Base-by-base conservation (phyloP, 2,113 vertebrate genomes). In the Ctenodactylus gundi region DNA sequence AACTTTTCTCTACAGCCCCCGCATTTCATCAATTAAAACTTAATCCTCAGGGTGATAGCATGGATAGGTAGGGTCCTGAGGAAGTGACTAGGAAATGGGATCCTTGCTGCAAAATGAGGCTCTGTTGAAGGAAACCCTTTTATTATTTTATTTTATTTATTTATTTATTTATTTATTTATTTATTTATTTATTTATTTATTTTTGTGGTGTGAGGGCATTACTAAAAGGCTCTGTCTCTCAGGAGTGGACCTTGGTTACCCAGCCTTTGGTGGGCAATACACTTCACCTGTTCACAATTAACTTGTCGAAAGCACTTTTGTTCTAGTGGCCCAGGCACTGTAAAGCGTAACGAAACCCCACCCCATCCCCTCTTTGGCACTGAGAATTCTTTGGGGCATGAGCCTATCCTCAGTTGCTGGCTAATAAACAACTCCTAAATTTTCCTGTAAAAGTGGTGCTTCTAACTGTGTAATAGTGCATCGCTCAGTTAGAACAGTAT, bases 1-100 rank as follows among this genome's bases (percentile, higher is more conserved):
- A 49, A 11, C 7, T 41, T 36, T 1, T 53, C 3, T n/a, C n/a
- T n/a, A 60, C 9, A 60, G 6, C 0, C 7, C 4, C 21, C 2
- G 25, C 64, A 29, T 88, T n/a, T 64, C 46, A 55, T 36, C 41
- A 82, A 55, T 27, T 31, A 3, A 75, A 86, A 46, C 17, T 31
- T 36, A 57, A 55, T 36, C 18, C 34, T 23, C 13, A 4, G 20
- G 53, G 65, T 55, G 12, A 5, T 29, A 44, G 20, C 8, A 46
- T 36, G 36, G 46, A 41, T 3, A 51, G 27, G 3, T 41, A 27
- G 1, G 20, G 20, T 3, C 27, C 34, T 86, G 41, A n/a, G 36
- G 3, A 29, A 10, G 7, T 60, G 3, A 29, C n/a, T 15, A 72
- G 27, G 49, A 6, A 34, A 86, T 31, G 27, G 7, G 20, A 10